Evolutionary conservation across 2,888 invertebrate species (phyloP), one percentile per base, ranked within the genome.

Genomic region (Seira ritae): DNA sequence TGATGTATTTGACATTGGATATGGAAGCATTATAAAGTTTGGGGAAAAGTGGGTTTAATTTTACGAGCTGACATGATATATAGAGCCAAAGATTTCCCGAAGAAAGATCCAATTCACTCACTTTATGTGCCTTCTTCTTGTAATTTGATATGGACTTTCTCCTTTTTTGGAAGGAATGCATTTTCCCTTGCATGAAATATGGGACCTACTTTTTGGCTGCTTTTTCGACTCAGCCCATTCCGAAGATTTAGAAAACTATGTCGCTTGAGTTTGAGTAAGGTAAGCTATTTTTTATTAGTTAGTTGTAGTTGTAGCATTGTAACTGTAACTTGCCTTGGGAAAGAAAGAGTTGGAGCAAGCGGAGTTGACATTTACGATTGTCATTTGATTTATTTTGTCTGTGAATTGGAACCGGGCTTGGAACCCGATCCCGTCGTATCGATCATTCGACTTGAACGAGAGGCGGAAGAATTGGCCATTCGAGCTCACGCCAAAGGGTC

Each of bases 381-480:
- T 78, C 74, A 84, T 77, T 84, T 84, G 86, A 86, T 86, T 85
- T 84, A 85, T 85, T 77, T 85, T 85, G 76, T 85, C 81, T 50
- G 87, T 87, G 79, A 86, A 86, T 68, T 72, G 77, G 81, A 81
- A 86, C 31, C 75, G 79, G 19, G 97, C 98, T 90, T 96, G 95
- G 91, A 99, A 99, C 69, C 98, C 98, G 42, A 95, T 96, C 70
- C 95, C 97, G 90, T 98, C 98, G 91, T 76, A 80, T 80, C 84
- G 77, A 74, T 82, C 83, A 81, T 98, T 98, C 8, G 98, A 97
- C 90, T 95, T 93, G 92, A 99, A 98, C 3, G 97, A 96, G 74
- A 99, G 96, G 89, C 97, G 94, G 92, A 98, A 98, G 92, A 97
- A 98, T 90, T 95, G 95, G 82, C 95, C 94, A 90, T 98, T 97